Evolutionary conservation across 2,113 vertebrate genomes (phyloP).

Genomic region (Larimichthys polyactis): DNA sequence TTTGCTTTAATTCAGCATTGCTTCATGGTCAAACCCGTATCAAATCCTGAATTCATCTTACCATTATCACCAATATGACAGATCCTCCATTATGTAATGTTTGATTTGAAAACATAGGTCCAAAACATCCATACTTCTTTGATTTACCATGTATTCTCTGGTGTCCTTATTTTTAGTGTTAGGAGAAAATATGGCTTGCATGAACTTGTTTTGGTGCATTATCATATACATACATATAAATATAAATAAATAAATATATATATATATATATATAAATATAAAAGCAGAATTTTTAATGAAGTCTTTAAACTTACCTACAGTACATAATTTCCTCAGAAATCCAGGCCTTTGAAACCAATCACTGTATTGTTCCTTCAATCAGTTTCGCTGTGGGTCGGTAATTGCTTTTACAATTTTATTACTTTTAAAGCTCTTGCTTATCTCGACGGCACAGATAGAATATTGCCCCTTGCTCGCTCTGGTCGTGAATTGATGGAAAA

Average conservation of each 20-base stretch:
- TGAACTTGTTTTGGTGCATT: slow-evolving; percentile 17
- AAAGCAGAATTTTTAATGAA: slow-evolving; percentile 48
- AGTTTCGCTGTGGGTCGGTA: slow-evolving; percentile 71
- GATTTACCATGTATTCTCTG: background rate
- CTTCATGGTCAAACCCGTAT: slow-evolving; percentile 28
- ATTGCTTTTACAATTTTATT: slow-evolving; percentile 84
- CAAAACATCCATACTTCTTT: background rate
- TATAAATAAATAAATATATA: background rate
- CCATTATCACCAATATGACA: slow-evolving; percentile 13
- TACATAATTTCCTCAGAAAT: slow-evolving; percentile 65
- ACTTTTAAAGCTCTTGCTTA: slow-evolving; percentile 82
- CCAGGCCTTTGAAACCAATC: slow-evolving; percentile 72
- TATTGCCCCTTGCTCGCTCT: slow-evolving; percentile 72
- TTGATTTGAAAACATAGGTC: slow-evolving; percentile 1
- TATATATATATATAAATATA: no score
- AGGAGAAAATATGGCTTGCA: background rate
- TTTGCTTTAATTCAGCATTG: slow-evolving; percentile 58
- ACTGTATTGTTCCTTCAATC: slow-evolving; percentile 72
- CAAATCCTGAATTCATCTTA: slow-evolving; percentile 31
- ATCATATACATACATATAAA: background rate
- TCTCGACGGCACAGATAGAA: slow-evolving; percentile 76
- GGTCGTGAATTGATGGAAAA: slow-evolving; percentile 75
- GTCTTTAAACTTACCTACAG: slow-evolving; percentile 63
- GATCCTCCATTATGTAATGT: slow-evolving; percentile 18
- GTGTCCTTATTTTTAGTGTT: background rate